Percentiles rank a stretch among this genome's conserved stretches.
These are phyloP conservation scores for Cataglyphis rosenhaueri DNA, from an alignment of 2,888 invertebrate species.

Conservation along the genomic window DNA sequence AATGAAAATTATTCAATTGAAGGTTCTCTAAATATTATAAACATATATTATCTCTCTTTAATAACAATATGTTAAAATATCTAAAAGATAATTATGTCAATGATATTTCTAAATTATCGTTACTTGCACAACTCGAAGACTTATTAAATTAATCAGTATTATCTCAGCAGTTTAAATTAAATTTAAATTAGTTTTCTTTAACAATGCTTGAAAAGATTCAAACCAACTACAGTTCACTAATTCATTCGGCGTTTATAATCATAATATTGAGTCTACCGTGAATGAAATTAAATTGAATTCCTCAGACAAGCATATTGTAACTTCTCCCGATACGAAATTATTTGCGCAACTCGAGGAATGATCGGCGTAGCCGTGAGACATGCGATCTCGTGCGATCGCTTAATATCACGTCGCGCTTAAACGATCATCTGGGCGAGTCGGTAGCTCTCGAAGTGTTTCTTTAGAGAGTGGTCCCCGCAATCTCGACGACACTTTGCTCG, in stretches of 20 bases:
- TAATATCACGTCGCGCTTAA: slow-evolving; percentile 19
- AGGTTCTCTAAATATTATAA: background rate
- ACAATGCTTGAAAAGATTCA: background rate
- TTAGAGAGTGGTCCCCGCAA: background rate
- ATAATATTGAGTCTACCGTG: background rate
- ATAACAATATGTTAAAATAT: background rate
- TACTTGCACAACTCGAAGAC: background rate
- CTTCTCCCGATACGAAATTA: background rate
- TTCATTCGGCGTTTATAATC: background rate
- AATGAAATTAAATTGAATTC: slow-evolving; percentile 15
- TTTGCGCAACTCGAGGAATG: slow-evolving; percentile 13
- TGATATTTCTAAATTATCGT: background rate
- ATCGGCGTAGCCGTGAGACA: background rate
- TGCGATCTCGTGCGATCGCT: background rate
- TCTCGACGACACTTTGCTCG: slow-evolving; percentile 41
- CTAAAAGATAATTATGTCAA: background rate
- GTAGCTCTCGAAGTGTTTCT: slow-evolving; percentile 1
- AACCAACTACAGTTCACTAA: background rate
- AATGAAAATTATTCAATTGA: background rate
- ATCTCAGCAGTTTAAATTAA: background rate
- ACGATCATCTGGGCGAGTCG: slow-evolving; percentile 7
- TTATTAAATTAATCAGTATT: background rate
- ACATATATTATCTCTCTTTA: slow-evolving; percentile 7
- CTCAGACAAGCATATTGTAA: background rate
- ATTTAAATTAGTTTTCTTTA: background rate